Evolutionary conservation across 2,113 vertebrate genomes (phyloP).

Genomic region (Limanda limanda): DNA sequence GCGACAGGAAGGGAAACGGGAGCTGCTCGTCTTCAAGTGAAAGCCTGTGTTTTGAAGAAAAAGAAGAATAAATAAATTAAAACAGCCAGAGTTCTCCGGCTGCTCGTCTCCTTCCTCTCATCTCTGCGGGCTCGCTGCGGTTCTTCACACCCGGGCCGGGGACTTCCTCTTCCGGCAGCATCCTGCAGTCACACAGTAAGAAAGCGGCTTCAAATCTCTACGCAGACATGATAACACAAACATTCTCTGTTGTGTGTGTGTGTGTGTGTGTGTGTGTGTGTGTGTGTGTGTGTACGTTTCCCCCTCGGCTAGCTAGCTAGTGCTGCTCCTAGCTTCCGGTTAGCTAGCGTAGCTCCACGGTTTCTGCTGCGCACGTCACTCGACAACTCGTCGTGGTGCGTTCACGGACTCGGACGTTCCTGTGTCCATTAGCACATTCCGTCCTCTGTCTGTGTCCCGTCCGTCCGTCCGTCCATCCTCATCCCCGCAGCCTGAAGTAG

Average conservation of each 20-base stretch:
- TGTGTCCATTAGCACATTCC: background rate
- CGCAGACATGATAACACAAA: background rate
- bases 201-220: background rate
- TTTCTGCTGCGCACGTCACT: too few species aligned
- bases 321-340: background rate
- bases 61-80: background rate
- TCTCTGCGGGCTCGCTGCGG: slow-evolving; percentile 44
- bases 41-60: background rate
- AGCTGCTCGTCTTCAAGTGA: background rate
- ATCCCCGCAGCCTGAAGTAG: slow-evolving; percentile 24
- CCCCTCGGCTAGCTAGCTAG: background rate
- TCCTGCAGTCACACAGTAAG: slow-evolving; percentile 58
- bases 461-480: background rate
- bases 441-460: background rate
- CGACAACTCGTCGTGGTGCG: background rate
- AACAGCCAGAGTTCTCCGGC: background rate
- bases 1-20: background rate
- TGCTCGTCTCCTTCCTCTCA: background rate
- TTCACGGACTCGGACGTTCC: background rate
- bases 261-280: background rate
- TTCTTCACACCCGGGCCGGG: slow-evolving; percentile 46
- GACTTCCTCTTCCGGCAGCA: slow-evolving; percentile 49
- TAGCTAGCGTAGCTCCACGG: too few species aligned
- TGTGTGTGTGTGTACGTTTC: too few species aligned
- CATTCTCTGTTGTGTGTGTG: background rate